phyloP scores from a whole-genome alignment of 2,797 vertebrate species.

The Enteromius mattozi region DNA sequence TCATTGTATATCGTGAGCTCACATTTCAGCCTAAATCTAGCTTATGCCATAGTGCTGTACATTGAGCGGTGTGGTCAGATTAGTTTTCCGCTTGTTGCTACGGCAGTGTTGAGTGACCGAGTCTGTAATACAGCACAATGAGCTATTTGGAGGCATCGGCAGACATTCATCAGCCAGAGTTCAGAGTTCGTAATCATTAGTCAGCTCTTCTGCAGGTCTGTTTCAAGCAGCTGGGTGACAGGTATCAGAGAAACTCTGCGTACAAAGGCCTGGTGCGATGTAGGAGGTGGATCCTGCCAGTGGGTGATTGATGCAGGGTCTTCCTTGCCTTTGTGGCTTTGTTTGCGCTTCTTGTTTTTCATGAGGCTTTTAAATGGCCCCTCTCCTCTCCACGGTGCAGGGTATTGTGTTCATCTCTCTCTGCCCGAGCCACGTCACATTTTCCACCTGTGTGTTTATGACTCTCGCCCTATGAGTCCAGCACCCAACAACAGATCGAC shows the following conservation, averaged over 20 bases:
- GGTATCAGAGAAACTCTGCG: constrained; percentile 68
- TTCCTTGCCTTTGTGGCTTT: constrained; percentile 63
- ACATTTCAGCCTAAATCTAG: not conserved
- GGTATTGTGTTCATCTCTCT: constrained; percentile 65
- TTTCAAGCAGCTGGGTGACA: constrained; percentile 31
- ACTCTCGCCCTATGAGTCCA: constrained; percentile 12
- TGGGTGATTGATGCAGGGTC: constrained; percentile 68
- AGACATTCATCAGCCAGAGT: constrained; percentile 18
- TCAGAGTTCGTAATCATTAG: constrained; percentile 34
- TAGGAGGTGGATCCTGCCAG: constrained; percentile 51
- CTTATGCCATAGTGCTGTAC: not conserved
- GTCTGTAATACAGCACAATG: constrained; percentile 24
- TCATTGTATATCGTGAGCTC: not conserved
- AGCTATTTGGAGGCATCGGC: constrained; percentile 19
- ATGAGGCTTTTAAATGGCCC: constrained; percentile 63
- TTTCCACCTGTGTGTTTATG: constrained; percentile 54
- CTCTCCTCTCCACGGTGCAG: constrained; percentile 19
- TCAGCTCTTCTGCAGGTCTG: constrained; percentile 6
- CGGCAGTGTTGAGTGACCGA: constrained; percentile 34
- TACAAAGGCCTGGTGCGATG: constrained; percentile 54
- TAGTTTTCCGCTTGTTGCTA: constrained; percentile 45
- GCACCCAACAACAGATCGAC: not conserved
- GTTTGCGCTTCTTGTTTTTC: constrained; percentile 73
- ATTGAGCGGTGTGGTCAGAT: constrained; percentile 14
- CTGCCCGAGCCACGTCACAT: constrained; percentile 50